Conservation (phyloP, 2,888 invertebrate genomes). For the Limnephilus lunatus region DNA sequence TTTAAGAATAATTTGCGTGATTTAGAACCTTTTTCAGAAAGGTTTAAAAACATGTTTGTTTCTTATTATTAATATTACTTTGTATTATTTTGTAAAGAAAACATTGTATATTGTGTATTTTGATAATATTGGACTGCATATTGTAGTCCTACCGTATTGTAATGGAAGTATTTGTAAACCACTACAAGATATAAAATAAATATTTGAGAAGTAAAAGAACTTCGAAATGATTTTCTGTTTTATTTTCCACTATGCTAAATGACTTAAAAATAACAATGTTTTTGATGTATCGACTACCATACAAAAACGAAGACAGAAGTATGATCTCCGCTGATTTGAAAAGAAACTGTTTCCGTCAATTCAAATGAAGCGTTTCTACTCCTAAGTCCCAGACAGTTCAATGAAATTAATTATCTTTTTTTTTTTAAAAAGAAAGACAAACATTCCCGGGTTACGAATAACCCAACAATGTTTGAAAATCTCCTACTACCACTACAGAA, state of each 20-base stretch:
- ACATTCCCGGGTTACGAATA: no score
- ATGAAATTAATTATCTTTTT: no score
- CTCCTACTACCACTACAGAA: no score
- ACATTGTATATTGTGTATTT: constrained; percentile 39
- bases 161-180: constrained; percentile 39
- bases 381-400: no score
- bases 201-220: constrained; percentile 52
- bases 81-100: constrained; percentile 49
- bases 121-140: constrained; percentile 61
- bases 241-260: neutral
- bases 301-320: no score
- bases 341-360: no score
- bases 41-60: neutral
- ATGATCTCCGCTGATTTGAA: no score
- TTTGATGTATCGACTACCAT: no score
- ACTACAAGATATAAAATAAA: constrained; percentile 38
- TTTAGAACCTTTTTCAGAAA: neutral
- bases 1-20: neutral
- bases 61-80: neutral
- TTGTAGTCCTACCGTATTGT: constrained; percentile 61
- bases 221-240: constrained; percentile 39
- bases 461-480: no score
- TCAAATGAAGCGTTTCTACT: no score
- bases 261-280: no score
- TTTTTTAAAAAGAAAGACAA: no score